Evolutionary conservation across 2,113 vertebrate genomes (phyloP).

Genomic region (Labeo catla): DNA sequence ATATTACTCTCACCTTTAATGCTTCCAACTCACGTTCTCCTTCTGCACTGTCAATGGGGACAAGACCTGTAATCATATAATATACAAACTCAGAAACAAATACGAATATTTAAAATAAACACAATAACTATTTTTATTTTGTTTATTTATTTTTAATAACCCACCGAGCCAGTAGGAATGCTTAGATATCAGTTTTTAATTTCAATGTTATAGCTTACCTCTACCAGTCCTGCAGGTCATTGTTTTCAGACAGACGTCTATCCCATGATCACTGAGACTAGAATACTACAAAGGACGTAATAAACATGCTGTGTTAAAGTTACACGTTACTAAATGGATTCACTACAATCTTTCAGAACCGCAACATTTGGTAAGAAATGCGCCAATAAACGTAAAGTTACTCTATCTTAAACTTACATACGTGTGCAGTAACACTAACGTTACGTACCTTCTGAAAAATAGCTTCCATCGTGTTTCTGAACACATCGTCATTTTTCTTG

Average conservation of each 20-base stretch:
- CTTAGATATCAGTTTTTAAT: background rate
- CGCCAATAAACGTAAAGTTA: background rate
- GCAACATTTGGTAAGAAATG: background rate
- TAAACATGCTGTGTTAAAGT: background rate
- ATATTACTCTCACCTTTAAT: conserved; percentile 45
- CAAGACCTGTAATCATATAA: conserved; percentile 33
- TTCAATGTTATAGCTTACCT: background rate
- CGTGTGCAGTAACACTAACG: background rate
- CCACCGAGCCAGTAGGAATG: background rate
- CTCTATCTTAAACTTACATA: background rate
- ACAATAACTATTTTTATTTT: background rate
- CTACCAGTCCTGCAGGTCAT: conserved; percentile 52
- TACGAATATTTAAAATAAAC: background rate
- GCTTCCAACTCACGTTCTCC: conserved; percentile 32
- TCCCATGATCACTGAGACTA: conserved; percentile 50
- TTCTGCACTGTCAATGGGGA: conserved; percentile 41
- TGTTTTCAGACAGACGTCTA: conserved; percentile 65
- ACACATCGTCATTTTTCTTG: conserved; percentile 43
- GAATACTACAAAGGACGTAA: conserved; percentile 68
- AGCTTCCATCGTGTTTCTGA: conserved; percentile 58
- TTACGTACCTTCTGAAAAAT: conserved; percentile 68
- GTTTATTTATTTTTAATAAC: background rate
- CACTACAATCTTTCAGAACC: background rate
- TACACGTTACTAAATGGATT: background rate
- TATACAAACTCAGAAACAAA: background rate